Percentiles rank a stretch among this genome's conserved stretches.
Conservation (phyloP, 1,140 invertebrate genomes). For the Tetramorium alpestre region DNA sequence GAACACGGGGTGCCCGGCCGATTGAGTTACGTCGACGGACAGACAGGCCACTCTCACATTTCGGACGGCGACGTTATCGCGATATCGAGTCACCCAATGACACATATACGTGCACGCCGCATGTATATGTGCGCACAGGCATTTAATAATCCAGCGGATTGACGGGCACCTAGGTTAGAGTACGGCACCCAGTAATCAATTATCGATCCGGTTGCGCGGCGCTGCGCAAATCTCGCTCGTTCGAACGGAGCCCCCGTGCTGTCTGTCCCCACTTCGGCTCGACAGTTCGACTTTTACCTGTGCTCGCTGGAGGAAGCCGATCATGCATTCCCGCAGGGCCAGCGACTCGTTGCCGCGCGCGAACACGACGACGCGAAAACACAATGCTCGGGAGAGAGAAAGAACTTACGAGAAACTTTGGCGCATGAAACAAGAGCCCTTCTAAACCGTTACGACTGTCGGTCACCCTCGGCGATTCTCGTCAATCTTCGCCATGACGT, state of each 20-base stretch:
- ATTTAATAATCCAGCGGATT: constrained; percentile 56
- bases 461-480: constrained; percentile 66
- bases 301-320: background rate
- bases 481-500: background rate
- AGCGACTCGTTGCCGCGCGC: background rate
- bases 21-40: background rate
- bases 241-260: constrained; percentile 10
- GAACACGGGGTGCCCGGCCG: background rate
- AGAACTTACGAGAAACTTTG: background rate
- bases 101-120: background rate
- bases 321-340: too few species aligned
- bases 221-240: constrained; percentile 70
- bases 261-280: background rate
- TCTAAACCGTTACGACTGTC: constrained; percentile 66
- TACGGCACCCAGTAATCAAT: constrained; percentile 72
- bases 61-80: background rate
- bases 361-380: constrained; percentile 15
- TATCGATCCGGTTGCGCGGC: constrained; percentile 70
- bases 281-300: background rate
- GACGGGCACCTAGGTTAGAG: constrained; percentile 73
- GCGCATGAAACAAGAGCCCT: constrained; percentile 17
- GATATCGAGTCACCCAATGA: constrained; percentile 11
- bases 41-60: background rate
- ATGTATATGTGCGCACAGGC: background rate
- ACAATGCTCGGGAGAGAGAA: background rate